Percentiles rank a stretch among this genome's conserved stretches.
Evolutionary conservation across 2,797 vertebrate genomes (phyloP).

Genomic region (Champsocephalus esox): DNA sequence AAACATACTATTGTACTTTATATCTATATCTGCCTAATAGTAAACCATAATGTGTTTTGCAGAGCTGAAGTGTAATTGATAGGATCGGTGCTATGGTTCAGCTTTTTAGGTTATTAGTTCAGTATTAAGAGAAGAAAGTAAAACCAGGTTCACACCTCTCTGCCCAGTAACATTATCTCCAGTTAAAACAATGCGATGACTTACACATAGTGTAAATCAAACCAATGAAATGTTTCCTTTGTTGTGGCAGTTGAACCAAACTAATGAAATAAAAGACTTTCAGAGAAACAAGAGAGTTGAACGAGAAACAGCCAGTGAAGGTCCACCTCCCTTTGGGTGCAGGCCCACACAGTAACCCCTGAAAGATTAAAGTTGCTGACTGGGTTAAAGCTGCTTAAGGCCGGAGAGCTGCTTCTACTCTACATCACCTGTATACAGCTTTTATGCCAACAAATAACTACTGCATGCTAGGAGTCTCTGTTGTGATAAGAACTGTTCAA

Average conservation of each 20-base stretch:
- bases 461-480: not conserved
- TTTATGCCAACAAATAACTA: conserved; percentile 29
- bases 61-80: conserved; percentile 6
- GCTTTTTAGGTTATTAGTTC: conserved; percentile 19
- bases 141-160: not conserved
- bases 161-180: conserved; percentile 2
- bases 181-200: not conserved
- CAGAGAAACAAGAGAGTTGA: not conserved
- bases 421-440: conserved; percentile 45
- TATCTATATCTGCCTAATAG: not conserved
- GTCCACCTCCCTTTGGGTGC: conserved; percentile 8
- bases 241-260: not conserved
- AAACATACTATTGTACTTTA: not conserved
- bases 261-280: not conserved
- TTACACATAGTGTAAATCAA: not conserved
- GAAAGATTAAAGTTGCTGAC: conserved; percentile 72
- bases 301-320: conserved; percentile 5
- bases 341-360: conserved; percentile 26
- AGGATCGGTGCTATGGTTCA: conserved; percentile 3
- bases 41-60: not conserved
- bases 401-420: conserved; percentile 63
- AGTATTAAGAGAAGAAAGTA: not conserved
- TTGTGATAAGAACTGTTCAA: not conserved
- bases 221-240: not conserved
- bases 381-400: conserved; percentile 77